Evolutionary conservation across 2,113 vertebrate genomes (phyloP).

Genomic region (Cranoglanis bouderius): DNA sequence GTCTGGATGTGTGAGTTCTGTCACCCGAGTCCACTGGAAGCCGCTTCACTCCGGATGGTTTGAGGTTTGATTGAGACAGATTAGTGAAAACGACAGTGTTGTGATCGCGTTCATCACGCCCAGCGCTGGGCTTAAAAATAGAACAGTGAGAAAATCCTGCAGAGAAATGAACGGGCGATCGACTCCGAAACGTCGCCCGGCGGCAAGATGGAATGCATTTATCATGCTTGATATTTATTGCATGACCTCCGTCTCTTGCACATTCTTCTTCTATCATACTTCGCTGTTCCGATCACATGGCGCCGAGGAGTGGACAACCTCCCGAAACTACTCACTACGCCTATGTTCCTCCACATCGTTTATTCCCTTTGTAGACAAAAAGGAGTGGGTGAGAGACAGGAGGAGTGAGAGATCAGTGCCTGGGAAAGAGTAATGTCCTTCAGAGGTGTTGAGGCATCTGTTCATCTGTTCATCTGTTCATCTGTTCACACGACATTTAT

Average conservation of each 20-base stretch:
- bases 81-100: constrained; percentile 52
- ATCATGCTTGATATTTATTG: constrained; percentile 70
- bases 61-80: constrained; percentile 68
- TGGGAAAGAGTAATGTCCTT: neutral
- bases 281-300: constrained; percentile 58
- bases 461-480: constrained; percentile 30
- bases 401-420: constrained; percentile 2
- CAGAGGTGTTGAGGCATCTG: constrained; percentile 7
- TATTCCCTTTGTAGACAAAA: constrained; percentile 46
- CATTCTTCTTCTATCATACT: constrained; percentile 50
- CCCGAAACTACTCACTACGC: constrained; percentile 48
- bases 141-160: constrained; percentile 53
- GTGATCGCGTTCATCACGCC: constrained; percentile 58
- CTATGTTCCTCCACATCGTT: constrained; percentile 4
- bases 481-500: constrained; percentile 2
- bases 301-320: constrained; percentile 49
- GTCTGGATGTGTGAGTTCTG: neutral
- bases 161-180: constrained; percentile 55
- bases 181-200: constrained; percentile 67
- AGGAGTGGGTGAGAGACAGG: constrained; percentile 27
- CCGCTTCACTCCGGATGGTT: constrained; percentile 45
- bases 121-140: constrained; percentile 67
- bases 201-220: constrained; percentile 70
- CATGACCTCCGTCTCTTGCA: constrained; percentile 65
- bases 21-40: neutral